phyloP scores from a whole-genome alignment of 1,140 invertebrate species.

The Linepithema humile region DNA sequence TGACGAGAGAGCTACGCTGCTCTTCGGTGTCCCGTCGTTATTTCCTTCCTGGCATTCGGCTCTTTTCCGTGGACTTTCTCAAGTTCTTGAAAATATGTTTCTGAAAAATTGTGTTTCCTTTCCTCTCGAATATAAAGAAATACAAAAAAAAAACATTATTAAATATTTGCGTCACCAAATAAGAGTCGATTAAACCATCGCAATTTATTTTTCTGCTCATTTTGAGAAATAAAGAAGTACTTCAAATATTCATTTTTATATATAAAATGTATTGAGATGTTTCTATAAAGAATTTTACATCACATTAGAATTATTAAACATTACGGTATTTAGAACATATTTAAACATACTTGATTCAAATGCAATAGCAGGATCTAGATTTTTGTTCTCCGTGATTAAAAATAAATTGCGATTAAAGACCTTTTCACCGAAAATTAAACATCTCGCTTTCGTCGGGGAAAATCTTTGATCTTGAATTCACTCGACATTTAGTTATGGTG shows the following conservation, averaged over 20 bases:
- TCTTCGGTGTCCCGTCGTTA: background rate
- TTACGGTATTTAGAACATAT: background rate
- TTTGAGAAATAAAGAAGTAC: background rate
- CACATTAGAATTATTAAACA: background rate
- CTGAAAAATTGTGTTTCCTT: background rate
- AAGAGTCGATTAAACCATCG: background rate
- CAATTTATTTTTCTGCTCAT: background rate
- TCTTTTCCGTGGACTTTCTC: background rate
- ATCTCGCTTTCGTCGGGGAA: background rate
- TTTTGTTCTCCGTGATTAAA: too few species aligned
- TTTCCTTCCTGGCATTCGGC: background rate
- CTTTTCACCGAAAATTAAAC: background rate
- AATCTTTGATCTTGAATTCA: slow-evolving; percentile 38
- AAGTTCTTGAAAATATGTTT: background rate
- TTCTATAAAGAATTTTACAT: background rate
- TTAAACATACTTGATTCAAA: too few species aligned
- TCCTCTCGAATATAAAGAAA: background rate
- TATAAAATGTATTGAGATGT: too few species aligned
- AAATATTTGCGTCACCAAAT: background rate
- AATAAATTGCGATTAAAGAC: background rate
- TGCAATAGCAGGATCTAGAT: too few species aligned
- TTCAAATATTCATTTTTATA: background rate
- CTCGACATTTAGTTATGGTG: slow-evolving; percentile 30
- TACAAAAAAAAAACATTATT: background rate
- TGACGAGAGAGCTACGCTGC: background rate